Evolutionary conservation across 2,797 vertebrate genomes (phyloP).

Genomic region (Sardinella longiceps): DNA sequence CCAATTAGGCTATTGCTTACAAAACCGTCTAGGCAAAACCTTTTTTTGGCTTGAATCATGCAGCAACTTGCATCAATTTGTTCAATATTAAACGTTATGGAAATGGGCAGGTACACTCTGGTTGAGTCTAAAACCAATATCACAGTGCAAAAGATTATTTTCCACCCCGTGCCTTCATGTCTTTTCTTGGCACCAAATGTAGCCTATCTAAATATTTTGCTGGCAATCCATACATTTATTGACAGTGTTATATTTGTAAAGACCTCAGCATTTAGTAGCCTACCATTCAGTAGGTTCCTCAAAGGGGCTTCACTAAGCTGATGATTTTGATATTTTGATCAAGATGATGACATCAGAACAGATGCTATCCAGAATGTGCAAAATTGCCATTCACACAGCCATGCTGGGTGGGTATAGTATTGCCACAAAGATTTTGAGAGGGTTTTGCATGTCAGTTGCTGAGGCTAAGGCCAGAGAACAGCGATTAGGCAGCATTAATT

Average conservation of each 20-base stretch:
- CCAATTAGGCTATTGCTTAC: not conserved
- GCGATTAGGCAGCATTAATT: not conserved
- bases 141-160: not conserved
- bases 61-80: not conserved
- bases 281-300: too few relatives aligned
- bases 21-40: not conserved
- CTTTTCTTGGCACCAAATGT: too few relatives aligned
- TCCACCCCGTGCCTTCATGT: not conserved
- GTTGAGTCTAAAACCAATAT: not conserved
- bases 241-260: too few relatives aligned
- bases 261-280: too few relatives aligned
- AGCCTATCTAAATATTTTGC: too few relatives aligned
- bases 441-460: not conserved
- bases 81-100: too few relatives aligned
- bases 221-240: too few relatives aligned
- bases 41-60: not conserved
- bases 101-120: too few relatives aligned
- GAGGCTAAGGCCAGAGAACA: not conserved
- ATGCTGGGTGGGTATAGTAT: not conserved
- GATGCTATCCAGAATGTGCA: not conserved
- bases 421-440: not conserved
- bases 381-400: not conserved
- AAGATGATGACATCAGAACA: not conserved
- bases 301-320: too few relatives aligned
- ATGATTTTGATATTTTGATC: too few relatives aligned